Percentiles rank a stretch among this genome's conserved stretches.
phyloP scores from a whole-genome alignment of 1,140 invertebrate genomes.

The Lepeophtheirus salmonis region DNA sequence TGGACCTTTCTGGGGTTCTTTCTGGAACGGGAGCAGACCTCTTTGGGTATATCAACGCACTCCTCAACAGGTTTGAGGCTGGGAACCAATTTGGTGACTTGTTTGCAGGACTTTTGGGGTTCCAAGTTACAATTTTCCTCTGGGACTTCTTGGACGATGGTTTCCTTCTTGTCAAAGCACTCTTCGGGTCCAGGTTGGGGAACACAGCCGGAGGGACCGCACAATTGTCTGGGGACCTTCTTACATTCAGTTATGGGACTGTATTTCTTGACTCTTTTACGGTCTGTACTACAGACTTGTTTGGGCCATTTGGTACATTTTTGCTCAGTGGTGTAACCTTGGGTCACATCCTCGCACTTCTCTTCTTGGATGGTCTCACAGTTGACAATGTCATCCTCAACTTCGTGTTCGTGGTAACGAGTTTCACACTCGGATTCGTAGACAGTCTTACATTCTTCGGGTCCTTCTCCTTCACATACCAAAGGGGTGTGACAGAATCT shows the following conservation, averaged over 20 bases:
- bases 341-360: slow-evolving; percentile 16
- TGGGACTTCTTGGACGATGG: slow-evolving; percentile 12
- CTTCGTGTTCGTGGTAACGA: slow-evolving; percentile 16
- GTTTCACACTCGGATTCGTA: slow-evolving; percentile 14
- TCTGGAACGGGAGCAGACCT: slow-evolving; percentile 16
- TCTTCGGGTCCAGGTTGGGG: slow-evolving; percentile 8
- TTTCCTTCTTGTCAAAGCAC: slow-evolving; percentile 16
- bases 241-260: slow-evolving; percentile 13
- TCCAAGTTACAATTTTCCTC: slow-evolving; percentile 14
- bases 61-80: slow-evolving; percentile 14
- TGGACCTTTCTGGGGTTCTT: slow-evolving; percentile 17
- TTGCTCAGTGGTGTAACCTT: slow-evolving; percentile 15
- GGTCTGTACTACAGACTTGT: slow-evolving; percentile 11
- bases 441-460: slow-evolving; percentile 14
- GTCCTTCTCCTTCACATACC: slow-evolving; percentile 14
- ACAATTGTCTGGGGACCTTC: slow-evolving; percentile 14
- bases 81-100: slow-evolving; percentile 17
- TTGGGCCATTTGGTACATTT: slow-evolving; percentile 18
- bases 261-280: slow-evolving; percentile 14
- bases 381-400: slow-evolving; percentile 17
- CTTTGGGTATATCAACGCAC: slow-evolving; percentile 16
- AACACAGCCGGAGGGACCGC: slow-evolving; percentile 16
- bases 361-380: slow-evolving; percentile 14
- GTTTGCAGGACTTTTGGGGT: slow-evolving; percentile 14
- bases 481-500: slow-evolving; percentile 15